Evolutionary conservation across 2,113 vertebrate species (phyloP).

Genomic region (Eulemur macaco): DNA sequence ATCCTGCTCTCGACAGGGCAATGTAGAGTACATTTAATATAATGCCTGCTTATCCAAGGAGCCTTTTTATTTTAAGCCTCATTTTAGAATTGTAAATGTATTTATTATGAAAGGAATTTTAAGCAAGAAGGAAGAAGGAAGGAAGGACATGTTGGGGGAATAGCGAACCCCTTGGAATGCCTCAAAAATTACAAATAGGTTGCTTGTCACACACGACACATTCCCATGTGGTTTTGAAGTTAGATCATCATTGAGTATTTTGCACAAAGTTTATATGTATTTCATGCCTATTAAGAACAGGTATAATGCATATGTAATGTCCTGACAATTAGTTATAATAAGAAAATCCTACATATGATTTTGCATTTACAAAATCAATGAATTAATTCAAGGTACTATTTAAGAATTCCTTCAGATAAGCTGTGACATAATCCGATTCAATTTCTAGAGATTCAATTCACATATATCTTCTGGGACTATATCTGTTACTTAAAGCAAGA

Average conservation of each 20-base stretch:
- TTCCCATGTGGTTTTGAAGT: neutral
- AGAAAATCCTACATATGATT: neutral
- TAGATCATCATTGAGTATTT: neutral
- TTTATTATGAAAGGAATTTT: neutral
- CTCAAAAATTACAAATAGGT: neutral
- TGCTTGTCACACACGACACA: neutral
- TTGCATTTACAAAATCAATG: neutral
- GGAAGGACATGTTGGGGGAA: neutral
- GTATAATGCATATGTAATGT: neutral
- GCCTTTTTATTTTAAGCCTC: neutral
- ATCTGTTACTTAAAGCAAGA: neutral
- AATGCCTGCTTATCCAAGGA: neutral
- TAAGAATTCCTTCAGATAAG: neutral
- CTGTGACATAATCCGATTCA: neutral
- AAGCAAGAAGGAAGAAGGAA: neutral
- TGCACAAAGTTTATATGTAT: neutral
- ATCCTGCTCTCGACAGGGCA: neutral
- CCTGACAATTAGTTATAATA: neutral
- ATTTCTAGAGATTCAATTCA: neutral
- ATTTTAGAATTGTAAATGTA: neutral
- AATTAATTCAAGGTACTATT: neutral
- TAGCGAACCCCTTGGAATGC: no score
- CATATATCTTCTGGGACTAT: neutral
- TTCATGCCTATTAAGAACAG: neutral
- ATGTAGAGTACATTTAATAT: neutral